Conservation (phyloP, 2,113 vertebrate genomes). For the Syrmaticus mikado region DNA sequence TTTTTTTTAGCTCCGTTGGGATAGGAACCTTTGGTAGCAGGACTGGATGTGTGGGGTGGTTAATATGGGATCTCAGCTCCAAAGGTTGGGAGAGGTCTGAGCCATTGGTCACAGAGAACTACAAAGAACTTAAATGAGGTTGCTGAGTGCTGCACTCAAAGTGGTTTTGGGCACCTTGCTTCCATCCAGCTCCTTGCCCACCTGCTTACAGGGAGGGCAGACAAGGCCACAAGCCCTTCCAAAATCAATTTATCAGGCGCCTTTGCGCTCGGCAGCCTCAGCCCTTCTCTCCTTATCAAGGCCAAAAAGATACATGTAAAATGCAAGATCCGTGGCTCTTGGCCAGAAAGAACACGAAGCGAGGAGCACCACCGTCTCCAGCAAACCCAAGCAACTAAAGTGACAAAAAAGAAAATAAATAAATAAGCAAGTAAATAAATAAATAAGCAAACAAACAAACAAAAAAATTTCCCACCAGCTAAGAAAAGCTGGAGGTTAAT, state of each 20-base stretch:
- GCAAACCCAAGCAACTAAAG: background rate
- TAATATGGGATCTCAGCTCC: background rate
- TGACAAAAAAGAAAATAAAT: background rate
- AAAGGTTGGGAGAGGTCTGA: background rate
- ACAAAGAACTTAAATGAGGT: background rate
- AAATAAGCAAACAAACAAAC: background rate
- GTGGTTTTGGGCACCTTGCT: background rate
- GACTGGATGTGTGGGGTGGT: background rate
- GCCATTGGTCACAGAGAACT: fast-evolving
- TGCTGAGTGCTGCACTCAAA: fast-evolving
- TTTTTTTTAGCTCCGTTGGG: background rate
- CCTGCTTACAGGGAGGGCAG: fast-evolving
- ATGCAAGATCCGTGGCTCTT: background rate
- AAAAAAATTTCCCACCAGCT: background rate
- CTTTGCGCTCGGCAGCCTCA: slow-evolving; percentile 16
- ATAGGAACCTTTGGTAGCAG: background rate
- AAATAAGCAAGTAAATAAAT: background rate
- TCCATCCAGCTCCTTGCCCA: background rate
- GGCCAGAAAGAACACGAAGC: fast-evolving
- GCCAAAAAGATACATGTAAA: background rate
- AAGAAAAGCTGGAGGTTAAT: slow-evolving; percentile 65
- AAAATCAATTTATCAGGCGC: background rate
- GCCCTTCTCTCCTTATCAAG: background rate
- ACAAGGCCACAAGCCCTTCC: background rate
- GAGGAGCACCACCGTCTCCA: background rate